Evolutionary conservation across 2,113 vertebrate genomes (phyloP).

Genomic region (Nothocercus nigrocapillus): DNA sequence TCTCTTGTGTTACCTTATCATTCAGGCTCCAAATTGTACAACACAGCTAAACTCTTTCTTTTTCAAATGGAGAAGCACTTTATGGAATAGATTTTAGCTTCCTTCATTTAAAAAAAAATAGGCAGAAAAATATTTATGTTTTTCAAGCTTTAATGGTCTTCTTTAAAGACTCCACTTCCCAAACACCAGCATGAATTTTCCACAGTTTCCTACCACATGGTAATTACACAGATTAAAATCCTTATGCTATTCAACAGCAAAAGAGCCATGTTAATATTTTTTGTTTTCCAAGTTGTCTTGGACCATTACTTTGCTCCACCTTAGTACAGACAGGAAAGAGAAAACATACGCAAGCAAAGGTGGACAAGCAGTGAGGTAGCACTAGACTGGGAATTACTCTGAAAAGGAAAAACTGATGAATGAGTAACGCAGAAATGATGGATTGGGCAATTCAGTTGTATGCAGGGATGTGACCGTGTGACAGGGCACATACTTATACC

Average conservation of each 20-base stretch:
- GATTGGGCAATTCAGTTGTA: not conserved
- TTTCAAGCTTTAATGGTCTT: not conserved
- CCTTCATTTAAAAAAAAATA: not conserved
- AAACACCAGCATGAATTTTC: not conserved
- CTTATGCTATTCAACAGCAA: not conserved
- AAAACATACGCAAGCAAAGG: not conserved
- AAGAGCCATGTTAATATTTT: not conserved
- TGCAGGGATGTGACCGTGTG: not conserved
- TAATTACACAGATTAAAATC: not conserved
- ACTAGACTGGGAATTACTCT: not conserved
- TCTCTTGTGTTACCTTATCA: no score
- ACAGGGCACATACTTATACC: not conserved
- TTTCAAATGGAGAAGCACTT: not conserved
- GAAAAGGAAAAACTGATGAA: not conserved
- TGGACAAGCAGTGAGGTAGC: not conserved
- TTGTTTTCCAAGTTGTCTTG: not conserved
- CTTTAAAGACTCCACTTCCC: not conserved
- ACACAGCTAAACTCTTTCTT: not conserved
- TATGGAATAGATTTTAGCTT: not conserved
- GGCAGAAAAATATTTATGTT: not conserved
- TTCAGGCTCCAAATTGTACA: not conserved
- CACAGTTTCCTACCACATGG: not conserved
- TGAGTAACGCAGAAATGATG: not conserved
- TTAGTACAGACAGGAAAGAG: not conserved
- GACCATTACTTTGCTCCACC: not conserved